Conservation (phyloP, 2,888 invertebrate genomes). For the Imbricaverruca yamaguchii region DNA sequence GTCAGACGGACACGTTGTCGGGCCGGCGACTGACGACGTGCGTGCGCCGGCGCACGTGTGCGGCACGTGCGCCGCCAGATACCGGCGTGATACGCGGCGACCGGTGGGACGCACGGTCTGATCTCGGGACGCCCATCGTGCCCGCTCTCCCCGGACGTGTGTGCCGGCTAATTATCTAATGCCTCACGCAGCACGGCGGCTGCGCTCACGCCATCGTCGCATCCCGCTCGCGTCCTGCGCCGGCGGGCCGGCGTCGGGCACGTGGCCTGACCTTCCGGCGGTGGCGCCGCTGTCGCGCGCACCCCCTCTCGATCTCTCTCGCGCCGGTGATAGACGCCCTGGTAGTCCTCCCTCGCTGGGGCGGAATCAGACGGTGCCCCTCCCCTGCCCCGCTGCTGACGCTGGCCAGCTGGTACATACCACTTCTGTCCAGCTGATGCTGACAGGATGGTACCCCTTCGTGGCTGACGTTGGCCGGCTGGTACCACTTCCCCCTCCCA, state of each 20-base stretch:
- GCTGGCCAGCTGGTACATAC: too few relatives aligned
- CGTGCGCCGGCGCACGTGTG: background rate
- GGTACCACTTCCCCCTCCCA: too few relatives aligned
- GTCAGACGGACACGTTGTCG: too few relatives aligned
- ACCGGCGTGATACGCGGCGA: background rate
- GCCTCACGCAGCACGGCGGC: background rate
- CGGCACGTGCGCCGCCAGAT: background rate
- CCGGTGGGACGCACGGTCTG: background rate
- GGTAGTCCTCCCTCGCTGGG: background rate
- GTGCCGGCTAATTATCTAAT: background rate
- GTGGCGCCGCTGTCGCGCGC: background rate
- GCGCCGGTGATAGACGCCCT: background rate
- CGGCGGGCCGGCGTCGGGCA: background rate
- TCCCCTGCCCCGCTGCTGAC: too few relatives aligned
- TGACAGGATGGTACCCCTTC: too few relatives aligned
- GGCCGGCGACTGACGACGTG: too few relatives aligned
- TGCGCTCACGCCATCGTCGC: background rate
- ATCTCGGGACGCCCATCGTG: background rate
- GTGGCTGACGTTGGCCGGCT: too few relatives aligned
- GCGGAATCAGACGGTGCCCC: too few relatives aligned
- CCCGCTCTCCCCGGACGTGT: background rate
- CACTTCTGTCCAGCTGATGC: too few relatives aligned
- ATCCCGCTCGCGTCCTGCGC: background rate
- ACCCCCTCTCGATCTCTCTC: background rate
- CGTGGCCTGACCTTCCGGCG: background rate